phyloP scores from a whole-genome alignment of 2,797 vertebrate genomes.

The Channa striata region DNA sequence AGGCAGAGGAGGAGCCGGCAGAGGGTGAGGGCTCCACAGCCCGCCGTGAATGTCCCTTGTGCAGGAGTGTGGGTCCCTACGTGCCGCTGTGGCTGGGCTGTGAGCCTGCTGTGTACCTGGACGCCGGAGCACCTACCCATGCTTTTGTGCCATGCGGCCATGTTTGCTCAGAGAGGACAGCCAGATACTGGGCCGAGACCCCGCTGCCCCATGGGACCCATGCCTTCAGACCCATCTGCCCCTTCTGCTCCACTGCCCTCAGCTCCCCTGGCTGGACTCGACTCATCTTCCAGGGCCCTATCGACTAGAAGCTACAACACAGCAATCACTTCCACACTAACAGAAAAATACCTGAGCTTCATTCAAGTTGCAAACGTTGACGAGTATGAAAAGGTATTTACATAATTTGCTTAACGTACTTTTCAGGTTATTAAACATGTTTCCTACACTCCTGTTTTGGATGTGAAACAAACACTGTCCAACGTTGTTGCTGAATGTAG shows the following conservation, averaged over 20 bases:
- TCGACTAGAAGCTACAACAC: slow-evolving; percentile 87
- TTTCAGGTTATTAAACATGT: slow-evolving; percentile 15
- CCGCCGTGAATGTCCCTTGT: slow-evolving; percentile 94
- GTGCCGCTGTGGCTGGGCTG: slow-evolving; percentile 96
- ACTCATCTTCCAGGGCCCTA: slow-evolving; percentile 97
- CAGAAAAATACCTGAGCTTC: slow-evolving; percentile 56
- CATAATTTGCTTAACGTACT: neutral
- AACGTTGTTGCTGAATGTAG: slow-evolving; percentile 53
- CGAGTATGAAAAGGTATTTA: slow-evolving; percentile 20
- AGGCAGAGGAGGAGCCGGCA: slow-evolving; percentile 74
- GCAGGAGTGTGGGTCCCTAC: slow-evolving; percentile 93
- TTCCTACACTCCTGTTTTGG: slow-evolving; percentile 9
- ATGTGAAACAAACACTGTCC: slow-evolving; percentile 8
- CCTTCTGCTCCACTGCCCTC: slow-evolving; percentile 94
- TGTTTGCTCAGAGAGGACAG: slow-evolving; percentile 96
- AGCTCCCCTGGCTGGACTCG: slow-evolving; percentile 90
- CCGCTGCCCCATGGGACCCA: slow-evolving; percentile 96
- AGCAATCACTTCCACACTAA: slow-evolving; percentile 40
- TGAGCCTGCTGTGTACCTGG: slow-evolving; percentile 93
- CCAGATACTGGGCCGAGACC: slow-evolving; percentile 95
- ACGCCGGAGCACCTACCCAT: slow-evolving; percentile 92
- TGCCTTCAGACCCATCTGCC: slow-evolving; percentile 95
- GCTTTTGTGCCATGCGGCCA: slow-evolving; percentile 95
- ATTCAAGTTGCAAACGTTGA: slow-evolving; percentile 38
- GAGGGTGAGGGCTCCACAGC: slow-evolving; percentile 72